phyloP scores from a whole-genome alignment of 2,888 invertebrate species.

The Lithophane semibrunnea region DNA sequence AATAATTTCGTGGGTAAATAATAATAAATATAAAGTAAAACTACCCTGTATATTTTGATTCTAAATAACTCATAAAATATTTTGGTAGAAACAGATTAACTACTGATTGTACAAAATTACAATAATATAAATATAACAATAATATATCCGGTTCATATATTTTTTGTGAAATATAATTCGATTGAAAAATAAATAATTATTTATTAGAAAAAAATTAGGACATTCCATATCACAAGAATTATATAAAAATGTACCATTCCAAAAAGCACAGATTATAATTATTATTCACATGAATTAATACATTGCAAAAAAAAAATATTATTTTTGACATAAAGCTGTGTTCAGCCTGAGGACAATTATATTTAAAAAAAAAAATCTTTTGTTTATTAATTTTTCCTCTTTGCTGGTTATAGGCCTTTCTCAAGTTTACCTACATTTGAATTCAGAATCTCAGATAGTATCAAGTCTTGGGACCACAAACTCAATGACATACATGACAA shows the following conservation, averaged over 20 bases:
- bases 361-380: background rate
- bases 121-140: slow-evolving; percentile 38
- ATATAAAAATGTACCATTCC: slow-evolving; percentile 41
- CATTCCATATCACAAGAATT: slow-evolving; percentile 55
- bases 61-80: background rate
- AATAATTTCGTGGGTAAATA: background rate
- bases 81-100: slow-evolving; percentile 20
- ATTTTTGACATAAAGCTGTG: slow-evolving; percentile 46
- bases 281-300: slow-evolving; percentile 26
- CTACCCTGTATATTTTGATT: background rate
- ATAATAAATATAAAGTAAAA: background rate
- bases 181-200: slow-evolving; percentile 20
- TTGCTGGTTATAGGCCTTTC: background rate
- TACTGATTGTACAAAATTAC: slow-evolving; percentile 48
- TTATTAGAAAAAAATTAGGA: slow-evolving; percentile 37
- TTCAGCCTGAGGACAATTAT: slow-evolving; percentile 22
- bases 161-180: slow-evolving; percentile 48
- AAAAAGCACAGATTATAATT: slow-evolving; percentile 23
- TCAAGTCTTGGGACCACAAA: background rate
- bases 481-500: background rate
- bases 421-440: background rate
- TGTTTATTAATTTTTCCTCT: background rate
- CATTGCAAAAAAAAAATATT: slow-evolving; percentile 40
- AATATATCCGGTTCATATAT: slow-evolving; percentile 41
- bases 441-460: background rate